Evolutionary conservation across 1,140 invertebrate species (phyloP).

Genomic region (Lepidotrigona ventralis): DNA sequence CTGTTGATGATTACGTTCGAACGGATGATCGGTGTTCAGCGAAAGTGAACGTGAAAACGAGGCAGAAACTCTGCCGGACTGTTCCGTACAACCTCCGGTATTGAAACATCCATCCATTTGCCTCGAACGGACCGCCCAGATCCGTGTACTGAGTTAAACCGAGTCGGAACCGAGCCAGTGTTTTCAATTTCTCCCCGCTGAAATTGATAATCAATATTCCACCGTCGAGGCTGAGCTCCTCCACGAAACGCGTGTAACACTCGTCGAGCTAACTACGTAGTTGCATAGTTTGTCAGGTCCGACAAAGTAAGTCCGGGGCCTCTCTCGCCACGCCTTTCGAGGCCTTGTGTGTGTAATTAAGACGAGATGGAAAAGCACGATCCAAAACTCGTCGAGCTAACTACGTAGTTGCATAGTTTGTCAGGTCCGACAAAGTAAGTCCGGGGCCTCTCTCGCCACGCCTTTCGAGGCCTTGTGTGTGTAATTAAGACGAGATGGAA

Average conservation of each 20-base stretch:
- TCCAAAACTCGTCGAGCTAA: neutral
- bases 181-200: neutral
- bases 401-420: neutral
- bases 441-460: neutral
- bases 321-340: slow-evolving; percentile 5
- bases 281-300: too few species aligned
- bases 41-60: neutral
- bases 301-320: neutral
- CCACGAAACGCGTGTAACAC: neutral
- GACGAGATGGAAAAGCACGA: neutral
- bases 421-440: neutral
- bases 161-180: neutral
- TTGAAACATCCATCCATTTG: neutral
- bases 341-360: slow-evolving; percentile 21
- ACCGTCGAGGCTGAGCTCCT: neutral
- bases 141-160: neutral
- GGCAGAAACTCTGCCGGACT: neutral
- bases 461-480: neutral
- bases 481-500: slow-evolving; percentile 29
- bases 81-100: neutral
- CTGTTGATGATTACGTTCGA: neutral
- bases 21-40: neutral
- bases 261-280: neutral
- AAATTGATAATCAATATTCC: slow-evolving; percentile 4
- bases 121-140: neutral